A percentile compares a stretch with the other conserved stretches of the same genome.
Evolutionary conservation across 2,113 vertebrate species (phyloP).

Genomic region (zebrafish (Danio rerio)): GRCz12tu NC_133200.1:8393501-8394000

Average conservation of each 20-base stretch:
- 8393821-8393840: not conserved
- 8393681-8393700: not conserved
- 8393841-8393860: constrained; percentile 12
- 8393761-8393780: constrained; percentile 2
- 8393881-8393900: too few species aligned
- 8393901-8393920: too few species aligned
- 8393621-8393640: not conserved
- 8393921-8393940: too few species aligned
- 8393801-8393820: constrained; percentile 18
- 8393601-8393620: not conserved
- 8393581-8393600: not conserved
- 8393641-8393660: constrained; percentile 1
- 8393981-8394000: too few species aligned
- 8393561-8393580: not conserved
- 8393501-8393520: constrained; percentile 50
- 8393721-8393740: constrained; percentile 31
- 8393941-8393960: too few species aligned
- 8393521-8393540: constrained; percentile 23
- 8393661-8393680: not conserved
- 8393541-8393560: constrained; percentile 4
- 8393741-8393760: not conserved
- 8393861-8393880: not conserved
- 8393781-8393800: constrained; percentile 38
- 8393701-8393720: not conserved
- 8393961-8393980: too few species aligned